These are phyloP conservation scores for Acanthosepion esculentum DNA, from an alignment of 2,888 invertebrate species.

Conservation along the genomic window DNA sequence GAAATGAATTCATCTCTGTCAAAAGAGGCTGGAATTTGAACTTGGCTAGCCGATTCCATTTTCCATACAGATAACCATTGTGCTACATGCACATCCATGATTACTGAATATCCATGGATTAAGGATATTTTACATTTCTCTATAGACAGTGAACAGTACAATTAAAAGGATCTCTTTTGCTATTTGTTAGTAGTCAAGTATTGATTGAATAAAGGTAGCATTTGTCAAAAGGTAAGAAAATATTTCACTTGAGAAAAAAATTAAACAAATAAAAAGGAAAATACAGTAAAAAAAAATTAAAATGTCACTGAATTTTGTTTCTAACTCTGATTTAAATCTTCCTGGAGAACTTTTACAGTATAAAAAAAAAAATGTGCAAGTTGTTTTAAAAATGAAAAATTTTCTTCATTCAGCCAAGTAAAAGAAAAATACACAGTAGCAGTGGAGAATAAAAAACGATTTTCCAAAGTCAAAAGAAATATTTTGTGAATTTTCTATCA, in stretches of 20 bases:
- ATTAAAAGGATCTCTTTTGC: neutral
- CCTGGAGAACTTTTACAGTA: neutral
- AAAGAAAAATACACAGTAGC: neutral
- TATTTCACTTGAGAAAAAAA: neutral
- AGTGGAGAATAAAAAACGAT: neutral
- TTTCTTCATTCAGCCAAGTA: neutral
- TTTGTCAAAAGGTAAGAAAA: neutral
- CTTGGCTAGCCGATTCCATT: no score
- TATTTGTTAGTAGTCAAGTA: neutral
- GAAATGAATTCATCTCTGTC: no score
- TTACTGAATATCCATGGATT: no score
- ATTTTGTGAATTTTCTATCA: neutral
- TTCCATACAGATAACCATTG: no score
- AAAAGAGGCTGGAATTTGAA: no score
- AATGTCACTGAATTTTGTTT: neutral
- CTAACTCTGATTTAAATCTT: neutral
- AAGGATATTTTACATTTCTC: neutral
- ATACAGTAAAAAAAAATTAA: neutral
- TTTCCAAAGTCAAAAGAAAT: neutral
- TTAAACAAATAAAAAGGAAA: neutral
- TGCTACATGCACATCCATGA: no score
- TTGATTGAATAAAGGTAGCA: neutral
- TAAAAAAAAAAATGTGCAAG: neutral
- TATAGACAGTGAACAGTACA: neutral
- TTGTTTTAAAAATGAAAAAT: no score